Evolutionary conservation across 2,888 invertebrate species (phyloP), one percentile per base, ranked within the genome.

Genomic region (Baronia brevicornis): DNA sequence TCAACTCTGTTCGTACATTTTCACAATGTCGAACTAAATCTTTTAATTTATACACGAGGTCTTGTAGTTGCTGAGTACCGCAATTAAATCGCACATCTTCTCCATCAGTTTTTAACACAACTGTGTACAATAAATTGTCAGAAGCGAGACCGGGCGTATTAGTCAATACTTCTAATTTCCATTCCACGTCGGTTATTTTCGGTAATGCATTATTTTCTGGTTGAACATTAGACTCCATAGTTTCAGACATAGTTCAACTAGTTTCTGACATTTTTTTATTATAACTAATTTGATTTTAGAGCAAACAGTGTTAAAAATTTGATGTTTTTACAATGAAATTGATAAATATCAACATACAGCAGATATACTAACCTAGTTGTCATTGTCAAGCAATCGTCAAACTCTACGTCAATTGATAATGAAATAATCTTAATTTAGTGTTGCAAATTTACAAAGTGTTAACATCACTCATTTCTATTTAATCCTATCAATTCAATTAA

Each of bases 11-110:
- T 58, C 73, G 80, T 17, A 87, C 60, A 52, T 78, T 86, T 45
- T 89, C 88, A 52, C 89, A 86, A 54, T 90, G 90, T 44, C 88
- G 67, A 28, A 87, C 79, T 27, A 88, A 80, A 55, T 90, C 89
- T 58, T 89, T 89, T 10, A 90, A 62, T 65, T 90, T 90, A 49
- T 88, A 88, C 36, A 90, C 87, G 33, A 90, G 71, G 65, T 90
- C 90, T 52, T 90, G 89, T 25, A 90, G 54, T 51, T 90, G 87
- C 43, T 88, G 88, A 18, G 82, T 84, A 21, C 86, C 87, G 55
- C 90, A 90, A 2, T 85, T 86, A 47, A 90, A 90, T 41, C 74
- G 74, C 7, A 90, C 55, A 48, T 84, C 74, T 17, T 86, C 75
- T 3, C 75, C 75, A 21, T 84, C 72, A 1, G 71, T 77, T 43